These are phyloP conservation scores for Melanotaenia parkinsoni DNA, from an alignment of 2,797 vertebrate species.

Conservation along the genomic window DNA sequence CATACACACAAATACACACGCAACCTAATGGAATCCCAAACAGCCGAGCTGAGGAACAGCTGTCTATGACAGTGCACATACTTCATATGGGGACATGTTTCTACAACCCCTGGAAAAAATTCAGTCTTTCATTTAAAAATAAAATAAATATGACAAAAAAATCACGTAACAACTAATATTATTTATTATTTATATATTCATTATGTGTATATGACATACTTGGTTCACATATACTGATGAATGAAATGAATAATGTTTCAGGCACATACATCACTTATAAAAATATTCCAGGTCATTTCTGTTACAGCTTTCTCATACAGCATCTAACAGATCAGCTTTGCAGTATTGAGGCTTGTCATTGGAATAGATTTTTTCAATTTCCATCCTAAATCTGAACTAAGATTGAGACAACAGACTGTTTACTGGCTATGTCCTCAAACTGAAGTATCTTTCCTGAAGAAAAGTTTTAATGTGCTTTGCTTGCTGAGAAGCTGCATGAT, in stretches of 20 bases:
- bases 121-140: not conserved
- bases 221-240: too few relatives aligned
- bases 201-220: too few relatives aligned
- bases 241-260: too few relatives aligned
- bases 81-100: conserved; percentile 47
- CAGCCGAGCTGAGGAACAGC: conserved; percentile 91
- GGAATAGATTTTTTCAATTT: too few relatives aligned
- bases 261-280: too few relatives aligned
- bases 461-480: too few relatives aligned
- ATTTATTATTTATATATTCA: too few relatives aligned
- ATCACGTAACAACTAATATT: not conserved
- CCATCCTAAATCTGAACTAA: not conserved
- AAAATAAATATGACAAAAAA: not conserved
- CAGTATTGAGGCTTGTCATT: not conserved
- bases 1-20: conserved; percentile 27
- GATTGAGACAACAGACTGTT: not conserved
- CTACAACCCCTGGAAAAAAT: conserved; percentile 3
- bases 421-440: too few relatives aligned
- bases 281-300: too few relatives aligned
- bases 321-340: not conserved
- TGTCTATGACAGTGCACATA: conserved; percentile 87
- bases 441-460: too few relatives aligned
- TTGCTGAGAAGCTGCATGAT: too few relatives aligned
- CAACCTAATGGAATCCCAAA: conserved; percentile 78
- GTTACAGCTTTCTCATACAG: too few relatives aligned